phyloP scores from a whole-genome alignment of 2,888 invertebrate genomes.

The Matsumyia berberina region DNA sequence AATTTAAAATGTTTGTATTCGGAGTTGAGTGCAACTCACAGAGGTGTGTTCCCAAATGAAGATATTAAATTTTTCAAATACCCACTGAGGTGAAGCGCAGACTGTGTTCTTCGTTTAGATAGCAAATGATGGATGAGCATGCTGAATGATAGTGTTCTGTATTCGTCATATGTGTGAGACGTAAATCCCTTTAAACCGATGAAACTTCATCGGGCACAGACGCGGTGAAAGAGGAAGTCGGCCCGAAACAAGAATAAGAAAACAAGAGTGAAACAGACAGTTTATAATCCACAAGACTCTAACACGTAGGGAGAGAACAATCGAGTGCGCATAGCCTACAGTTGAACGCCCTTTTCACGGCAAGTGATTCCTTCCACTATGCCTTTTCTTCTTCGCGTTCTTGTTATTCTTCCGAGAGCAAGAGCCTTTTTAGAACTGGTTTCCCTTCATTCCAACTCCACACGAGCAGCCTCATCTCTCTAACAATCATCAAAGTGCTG shows the following conservation, averaged over 20 bases:
- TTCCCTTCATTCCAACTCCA: slow-evolving; percentile 68
- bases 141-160: background rate
- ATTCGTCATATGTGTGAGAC: slow-evolving; percentile 23
- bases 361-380: slow-evolving; percentile 81
- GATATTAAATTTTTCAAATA: slow-evolving; percentile 7
- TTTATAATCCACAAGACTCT: slow-evolving; percentile 57
- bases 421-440: slow-evolving; percentile 76
- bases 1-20: background rate
- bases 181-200: slow-evolving; percentile 40
- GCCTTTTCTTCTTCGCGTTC: slow-evolving; percentile 64
- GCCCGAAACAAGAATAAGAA: slow-evolving; percentile 53
- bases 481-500: slow-evolving; percentile 70
- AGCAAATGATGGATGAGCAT: slow-evolving; percentile 57
- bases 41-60: background rate
- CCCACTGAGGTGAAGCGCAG: background rate
- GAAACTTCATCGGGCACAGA: slow-evolving; percentile 21
- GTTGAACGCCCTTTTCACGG: slow-evolving; percentile 84
- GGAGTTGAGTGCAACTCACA: slow-evolving; percentile 1
- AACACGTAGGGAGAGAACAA: slow-evolving; percentile 54
- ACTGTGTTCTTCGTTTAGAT: background rate
- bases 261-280: slow-evolving; percentile 73
- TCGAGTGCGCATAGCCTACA: slow-evolving; percentile 77
- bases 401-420: slow-evolving; percentile 70
- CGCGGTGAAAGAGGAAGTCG: slow-evolving; percentile 1
- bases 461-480: slow-evolving; percentile 67